These are phyloP conservation scores for Tenrec ecaudatus DNA, from an alignment of 2,113 vertebrate genomes.

Conservation along the genomic window DNA sequence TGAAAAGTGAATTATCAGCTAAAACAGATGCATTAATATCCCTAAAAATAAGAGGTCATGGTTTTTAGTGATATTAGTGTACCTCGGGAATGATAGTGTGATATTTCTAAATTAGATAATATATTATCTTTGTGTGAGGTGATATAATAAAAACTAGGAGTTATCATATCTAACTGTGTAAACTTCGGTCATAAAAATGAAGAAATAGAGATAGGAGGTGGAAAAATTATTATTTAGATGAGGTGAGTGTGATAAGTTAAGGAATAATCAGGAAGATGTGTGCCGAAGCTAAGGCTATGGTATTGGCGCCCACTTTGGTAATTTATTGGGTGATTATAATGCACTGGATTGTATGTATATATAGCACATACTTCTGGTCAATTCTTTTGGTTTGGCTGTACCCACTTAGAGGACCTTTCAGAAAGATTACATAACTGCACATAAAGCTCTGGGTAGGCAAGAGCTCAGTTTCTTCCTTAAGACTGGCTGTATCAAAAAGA, in stretches of 20 bases:
- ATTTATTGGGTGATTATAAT: background rate
- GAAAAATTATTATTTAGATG: background rate
- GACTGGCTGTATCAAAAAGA: background rate
- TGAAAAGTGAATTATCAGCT: background rate
- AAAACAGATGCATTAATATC: background rate
- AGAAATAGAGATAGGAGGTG: background rate
- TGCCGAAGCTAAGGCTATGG: background rate
- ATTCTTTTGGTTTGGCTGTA: background rate
- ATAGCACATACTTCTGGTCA: background rate
- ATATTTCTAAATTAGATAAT: background rate
- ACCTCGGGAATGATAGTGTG: background rate
- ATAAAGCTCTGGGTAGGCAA: background rate
- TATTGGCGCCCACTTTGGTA: background rate
- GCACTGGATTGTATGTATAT: background rate
- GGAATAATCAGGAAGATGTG: background rate
- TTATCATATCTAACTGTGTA: background rate
- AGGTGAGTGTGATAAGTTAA: background rate
- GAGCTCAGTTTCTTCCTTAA: background rate
- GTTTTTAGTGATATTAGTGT: background rate
- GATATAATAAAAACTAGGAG: background rate
- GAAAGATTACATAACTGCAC: background rate
- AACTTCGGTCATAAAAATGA: background rate
- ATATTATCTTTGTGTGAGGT: background rate
- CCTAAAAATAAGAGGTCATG: background rate
- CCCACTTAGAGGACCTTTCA: background rate